phyloP scores from a whole-genome alignment of 2,888 invertebrate genomes.

The Scaeva pyrastri region DNA sequence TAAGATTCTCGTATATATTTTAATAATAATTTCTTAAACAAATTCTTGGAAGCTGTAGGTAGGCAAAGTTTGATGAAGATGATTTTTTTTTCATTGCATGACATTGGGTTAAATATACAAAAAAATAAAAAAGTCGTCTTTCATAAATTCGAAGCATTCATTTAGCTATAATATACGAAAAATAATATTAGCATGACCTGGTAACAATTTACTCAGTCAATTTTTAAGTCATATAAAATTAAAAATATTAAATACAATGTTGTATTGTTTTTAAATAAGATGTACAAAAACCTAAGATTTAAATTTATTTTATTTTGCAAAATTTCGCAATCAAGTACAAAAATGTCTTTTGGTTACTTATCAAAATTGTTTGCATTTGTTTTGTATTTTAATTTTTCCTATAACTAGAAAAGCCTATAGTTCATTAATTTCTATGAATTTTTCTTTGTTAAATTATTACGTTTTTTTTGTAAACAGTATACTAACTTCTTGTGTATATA shows the following conservation, averaged over 20 bases:
- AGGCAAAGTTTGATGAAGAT: not conserved
- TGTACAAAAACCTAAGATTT: conserved; percentile 40
- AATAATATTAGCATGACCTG: not conserved
- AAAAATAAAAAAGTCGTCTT: not conserved
- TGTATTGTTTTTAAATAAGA: conserved; percentile 3
- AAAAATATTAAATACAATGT: not conserved
- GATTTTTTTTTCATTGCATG: not conserved
- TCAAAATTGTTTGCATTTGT: conserved; percentile 55
- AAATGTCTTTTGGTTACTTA: conserved; percentile 68
- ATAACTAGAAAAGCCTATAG: conserved; percentile 68
- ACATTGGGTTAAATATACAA: conserved; percentile 10
- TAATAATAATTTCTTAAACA: conserved; percentile 35
- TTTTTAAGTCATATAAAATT: conserved; percentile 31
- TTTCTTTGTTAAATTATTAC: conserved; percentile 43
- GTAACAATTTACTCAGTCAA: not conserved
- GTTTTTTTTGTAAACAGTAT: conserved; percentile 47
- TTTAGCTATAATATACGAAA: conserved; percentile 6
- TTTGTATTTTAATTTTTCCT: conserved; percentile 26
- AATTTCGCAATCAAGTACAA: conserved; percentile 73
- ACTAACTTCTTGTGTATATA: conserved; percentile 27
- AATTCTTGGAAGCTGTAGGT: conserved; percentile 35
- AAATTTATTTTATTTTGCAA: conserved; percentile 53
- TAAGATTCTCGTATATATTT: not conserved
- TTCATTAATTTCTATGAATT: conserved; percentile 41
- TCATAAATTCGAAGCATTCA: conserved; percentile 31